phyloP scores from a whole-genome alignment of 2,888 invertebrate genomes.

The Camptogramma bilineatum region DNA sequence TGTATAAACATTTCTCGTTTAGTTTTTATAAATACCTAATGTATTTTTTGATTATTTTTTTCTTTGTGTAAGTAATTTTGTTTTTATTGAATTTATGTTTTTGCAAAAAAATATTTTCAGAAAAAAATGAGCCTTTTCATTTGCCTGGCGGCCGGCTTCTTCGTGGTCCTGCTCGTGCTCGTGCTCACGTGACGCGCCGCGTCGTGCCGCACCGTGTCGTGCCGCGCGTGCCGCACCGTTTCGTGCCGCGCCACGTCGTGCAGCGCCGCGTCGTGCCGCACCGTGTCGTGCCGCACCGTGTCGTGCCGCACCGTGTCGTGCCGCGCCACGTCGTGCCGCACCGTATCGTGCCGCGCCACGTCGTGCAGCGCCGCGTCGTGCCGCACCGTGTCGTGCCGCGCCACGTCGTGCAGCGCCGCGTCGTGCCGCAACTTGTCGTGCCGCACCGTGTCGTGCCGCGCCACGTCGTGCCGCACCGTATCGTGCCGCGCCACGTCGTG shows the following conservation, averaged over 20 bases:
- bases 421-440: background rate
- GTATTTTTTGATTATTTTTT: too few relatives aligned
- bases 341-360: background rate
- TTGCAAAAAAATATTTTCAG: constrained; percentile 55
- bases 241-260: background rate
- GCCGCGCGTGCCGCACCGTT: constrained; percentile 2
- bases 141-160: constrained; percentile 67
- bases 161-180: constrained; percentile 71
- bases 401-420: constrained; percentile 45
- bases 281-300: too few relatives aligned
- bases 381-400: too few relatives aligned
- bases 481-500: too few relatives aligned
- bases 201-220: background rate
- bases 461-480: background rate
- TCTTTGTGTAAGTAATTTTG: background rate
- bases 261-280: background rate
- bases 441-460: background rate
- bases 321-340: background rate
- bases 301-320: constrained; percentile 41
- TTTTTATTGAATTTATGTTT: background rate
- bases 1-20: too few relatives aligned
- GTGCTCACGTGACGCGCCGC: constrained; percentile 52
- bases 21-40: too few relatives aligned
- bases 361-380: background rate
- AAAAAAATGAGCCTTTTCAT: constrained; percentile 71